Evolutionary conservation across 2,797 vertebrate genomes (phyloP).

Genomic region (Tokudaia muenninki): DNA sequence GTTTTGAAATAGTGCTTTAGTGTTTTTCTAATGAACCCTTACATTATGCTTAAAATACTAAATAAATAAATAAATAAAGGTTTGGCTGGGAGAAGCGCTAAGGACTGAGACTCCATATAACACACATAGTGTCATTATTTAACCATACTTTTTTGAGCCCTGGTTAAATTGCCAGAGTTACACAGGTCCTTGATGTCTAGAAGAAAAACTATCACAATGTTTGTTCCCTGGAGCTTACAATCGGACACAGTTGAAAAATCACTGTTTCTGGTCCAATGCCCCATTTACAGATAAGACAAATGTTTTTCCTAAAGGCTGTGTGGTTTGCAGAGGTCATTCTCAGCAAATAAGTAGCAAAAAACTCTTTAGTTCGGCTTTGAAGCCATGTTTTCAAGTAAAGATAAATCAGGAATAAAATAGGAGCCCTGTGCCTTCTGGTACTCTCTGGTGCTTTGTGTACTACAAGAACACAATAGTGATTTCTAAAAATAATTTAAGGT

Average conservation of each 20-base stretch:
- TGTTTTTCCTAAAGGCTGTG: background rate
- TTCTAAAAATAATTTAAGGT: conserved; percentile 26
- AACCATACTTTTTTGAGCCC: background rate
- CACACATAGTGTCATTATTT: background rate
- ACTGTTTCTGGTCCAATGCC: background rate
- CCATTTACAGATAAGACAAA: conserved; percentile 50
- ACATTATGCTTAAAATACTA: background rate
- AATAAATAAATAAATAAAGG: background rate
- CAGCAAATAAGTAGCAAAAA: conserved; percentile 22
- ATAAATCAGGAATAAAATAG: conserved; percentile 15
- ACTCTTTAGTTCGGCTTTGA: background rate
- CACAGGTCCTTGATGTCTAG: background rate
- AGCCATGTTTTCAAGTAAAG: background rate
- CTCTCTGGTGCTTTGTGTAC: background rate
- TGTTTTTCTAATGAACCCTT: conserved; percentile 11
- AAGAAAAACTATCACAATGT: background rate
- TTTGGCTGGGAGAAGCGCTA: background rate
- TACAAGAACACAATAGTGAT: background rate
- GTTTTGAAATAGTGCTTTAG: background rate
- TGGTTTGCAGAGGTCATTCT: background rate
- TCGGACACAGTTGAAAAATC: conserved; percentile 45
- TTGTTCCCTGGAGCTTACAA: background rate
- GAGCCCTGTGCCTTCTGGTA: background rate
- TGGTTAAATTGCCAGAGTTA: background rate
- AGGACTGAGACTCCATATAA: background rate